A percentile compares a stretch with the other conserved stretches of the same genome.
phyloP scores from a whole-genome alignment of 2,113 vertebrate species.

The Ramphastos sulfuratus region DNA sequence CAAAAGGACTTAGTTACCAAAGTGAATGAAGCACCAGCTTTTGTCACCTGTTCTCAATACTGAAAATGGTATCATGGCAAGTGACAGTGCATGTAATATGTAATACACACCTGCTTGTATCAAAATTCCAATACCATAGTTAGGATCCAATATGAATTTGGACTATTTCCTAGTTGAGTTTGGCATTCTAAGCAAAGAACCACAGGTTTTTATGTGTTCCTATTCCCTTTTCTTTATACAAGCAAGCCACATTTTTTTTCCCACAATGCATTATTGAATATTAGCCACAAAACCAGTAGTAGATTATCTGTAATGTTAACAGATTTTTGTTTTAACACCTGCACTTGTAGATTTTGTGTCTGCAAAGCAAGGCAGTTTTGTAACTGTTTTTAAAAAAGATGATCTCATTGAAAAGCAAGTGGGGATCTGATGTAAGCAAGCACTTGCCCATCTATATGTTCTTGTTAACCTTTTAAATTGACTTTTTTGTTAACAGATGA shows the following conservation, averaged over 20 bases:
- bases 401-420: neutral
- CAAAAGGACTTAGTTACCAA: neutral
- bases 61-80: neutral
- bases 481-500: slow-evolving; percentile 3
- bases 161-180: neutral
- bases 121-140: neutral
- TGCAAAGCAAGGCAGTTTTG: neutral
- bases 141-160: neutral
- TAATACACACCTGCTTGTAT: neutral
- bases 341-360: neutral
- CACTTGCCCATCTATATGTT: neutral
- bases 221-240: neutral
- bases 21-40: neutral
- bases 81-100: neutral
- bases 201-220: neutral
- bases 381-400: neutral
- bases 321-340: neutral
- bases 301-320: neutral
- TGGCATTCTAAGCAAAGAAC: neutral
- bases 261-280: neutral
- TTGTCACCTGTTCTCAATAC: neutral
- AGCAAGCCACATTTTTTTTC: neutral
- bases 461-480: slow-evolving; percentile 15
- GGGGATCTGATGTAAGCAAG: neutral
- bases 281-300: neutral